Base-by-base conservation (phyloP, 2,888 invertebrate genomes). In the Dendrolimus pini region DNA sequence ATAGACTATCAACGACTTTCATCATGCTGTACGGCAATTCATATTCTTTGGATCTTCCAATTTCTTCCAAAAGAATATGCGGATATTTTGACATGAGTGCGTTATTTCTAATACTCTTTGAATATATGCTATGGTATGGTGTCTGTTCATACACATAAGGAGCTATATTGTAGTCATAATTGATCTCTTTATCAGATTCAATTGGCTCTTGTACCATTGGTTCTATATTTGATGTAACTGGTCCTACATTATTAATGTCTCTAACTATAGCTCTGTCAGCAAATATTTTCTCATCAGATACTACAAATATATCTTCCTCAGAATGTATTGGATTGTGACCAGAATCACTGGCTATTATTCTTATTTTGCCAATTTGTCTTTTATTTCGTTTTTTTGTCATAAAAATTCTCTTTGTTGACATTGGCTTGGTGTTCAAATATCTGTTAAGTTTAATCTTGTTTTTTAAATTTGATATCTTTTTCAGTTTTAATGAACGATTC, bases 31-130 rank as follows among this genome's bases (percentile, higher is more conserved):
- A 55, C 7, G 58, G 59, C 47, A 14, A 54, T n/a, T 61, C 62
- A 53, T 75, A 72, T 60, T 82, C 82, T 57, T 72, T 76, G 0
- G 82, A 75, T 59, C 62, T 73, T 0, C 69, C 61, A 13, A 74
- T 63, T 59, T 82, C 80, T 58, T 85, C 84, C 68, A 82, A 67
- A 54, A 89, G 81, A 47, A 89, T 70, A 57, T 89, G 89, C 1
- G 89, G 89, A 57, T 89, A 89, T 70, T 80, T 85, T 0, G 83
- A 77, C 82, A 85, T 84, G 7, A 86, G 65, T 7, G 70, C 63
- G 60, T 78, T 82, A 41, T 79, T 78, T 57, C 77, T 71, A 14
- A 80, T 82, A 10, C 69, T 18, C 42, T 70, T 74, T 52, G 68
- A 61, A 8, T 62, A 54, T 6, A 61, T 53, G 30, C 53, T 42